Evolutionary conservation across 53 echinoderm and acorn worm species (phyloP).

Genomic region (Astropecten irregularis): DNA sequence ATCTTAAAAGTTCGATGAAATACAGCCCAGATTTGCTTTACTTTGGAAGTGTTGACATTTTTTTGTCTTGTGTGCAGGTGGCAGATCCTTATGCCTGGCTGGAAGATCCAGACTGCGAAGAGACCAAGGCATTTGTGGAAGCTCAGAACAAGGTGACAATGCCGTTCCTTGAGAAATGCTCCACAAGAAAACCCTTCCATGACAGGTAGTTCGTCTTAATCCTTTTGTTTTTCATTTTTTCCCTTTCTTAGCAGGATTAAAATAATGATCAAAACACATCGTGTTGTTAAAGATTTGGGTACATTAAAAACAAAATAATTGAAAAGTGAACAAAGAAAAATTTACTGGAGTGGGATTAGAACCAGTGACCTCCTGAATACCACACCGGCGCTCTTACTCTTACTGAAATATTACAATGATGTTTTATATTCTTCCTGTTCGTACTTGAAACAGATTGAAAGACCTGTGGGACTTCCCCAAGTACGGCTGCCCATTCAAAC

Average conservation of each 20-base stretch:
- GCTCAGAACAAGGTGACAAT: conserved; percentile 89
- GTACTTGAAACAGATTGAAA: conserved; percentile 81
- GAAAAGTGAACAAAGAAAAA: too few relatives aligned
- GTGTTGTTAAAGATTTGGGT: too few relatives aligned
- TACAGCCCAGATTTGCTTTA: too few relatives aligned
- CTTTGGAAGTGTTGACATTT: too few relatives aligned
- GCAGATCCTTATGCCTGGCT: conserved; percentile 91
- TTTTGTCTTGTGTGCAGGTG: too few relatives aligned
- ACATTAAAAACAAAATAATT: too few relatives aligned
- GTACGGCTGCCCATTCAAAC: conserved; percentile 96
- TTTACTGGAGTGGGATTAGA: too few relatives aligned
- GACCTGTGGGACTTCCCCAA: conserved; percentile 95
- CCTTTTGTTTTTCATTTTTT: not conserved
- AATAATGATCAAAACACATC: not conserved
- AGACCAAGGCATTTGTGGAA: conserved; percentile 94
- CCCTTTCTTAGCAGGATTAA: not conserved
- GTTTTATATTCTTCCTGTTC: too few relatives aligned
- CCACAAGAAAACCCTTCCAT: conserved; percentile 70
- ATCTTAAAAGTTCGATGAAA: too few relatives aligned
- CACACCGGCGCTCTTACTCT: too few relatives aligned
- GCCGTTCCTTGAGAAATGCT: conserved; percentile 88
- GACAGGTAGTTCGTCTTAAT: conserved; percentile 59
- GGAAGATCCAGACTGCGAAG: conserved; percentile 94
- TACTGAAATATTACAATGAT: too few relatives aligned
- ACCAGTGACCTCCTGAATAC: too few relatives aligned